Percentiles rank a stretch among this genome's conserved stretches.
phyloP scores from a whole-genome alignment of 2,797 vertebrate genomes.

The Leptatherina wallacei region DNA sequence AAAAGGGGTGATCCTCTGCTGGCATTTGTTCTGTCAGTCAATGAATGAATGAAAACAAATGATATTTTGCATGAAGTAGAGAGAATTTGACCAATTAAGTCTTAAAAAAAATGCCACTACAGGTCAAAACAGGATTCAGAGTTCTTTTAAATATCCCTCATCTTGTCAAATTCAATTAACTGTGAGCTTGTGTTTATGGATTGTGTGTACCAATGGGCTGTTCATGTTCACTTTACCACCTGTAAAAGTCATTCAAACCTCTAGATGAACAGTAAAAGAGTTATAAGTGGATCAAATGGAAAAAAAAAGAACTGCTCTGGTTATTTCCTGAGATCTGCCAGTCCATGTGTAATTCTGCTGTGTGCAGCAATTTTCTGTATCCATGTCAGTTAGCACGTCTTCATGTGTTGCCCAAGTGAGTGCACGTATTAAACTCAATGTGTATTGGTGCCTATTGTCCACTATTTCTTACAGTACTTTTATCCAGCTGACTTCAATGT shows the following conservation, averaged over 20 bases:
- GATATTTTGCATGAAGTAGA: background rate
- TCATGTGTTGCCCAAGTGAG: background rate
- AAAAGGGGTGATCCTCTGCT: background rate
- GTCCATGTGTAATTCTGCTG: background rate
- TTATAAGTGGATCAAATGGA: conserved; percentile 26
- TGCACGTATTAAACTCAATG: conserved; percentile 6
- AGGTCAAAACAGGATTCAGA: background rate
- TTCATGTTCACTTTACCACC: conserved; percentile 12
- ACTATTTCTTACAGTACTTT: conserved; percentile 41
- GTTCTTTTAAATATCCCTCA: background rate
- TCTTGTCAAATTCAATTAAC: conserved; percentile 3
- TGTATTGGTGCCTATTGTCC: conserved; percentile 32
- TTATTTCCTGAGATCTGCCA: conserved; percentile 18
- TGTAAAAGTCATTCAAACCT: conserved; percentile 32
- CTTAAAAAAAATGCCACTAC: background rate
- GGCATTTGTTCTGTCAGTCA: background rate
- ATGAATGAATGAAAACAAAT: background rate
- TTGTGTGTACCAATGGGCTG: background rate
- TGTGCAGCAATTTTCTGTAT: conserved; percentile 3
- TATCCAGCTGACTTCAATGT: conserved; percentile 60
- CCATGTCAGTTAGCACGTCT: conserved; percentile 22
- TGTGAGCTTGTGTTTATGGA: conserved; percentile 3
- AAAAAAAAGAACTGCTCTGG: background rate
- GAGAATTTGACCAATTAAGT: conserved; percentile 5
- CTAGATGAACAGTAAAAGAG: conserved; percentile 15